Evolutionary conservation across 1,140 invertebrate genomes (phyloP), one percentile per base, ranked within the genome.

Genomic region (Pseudomyrmex gracilis): DNA sequence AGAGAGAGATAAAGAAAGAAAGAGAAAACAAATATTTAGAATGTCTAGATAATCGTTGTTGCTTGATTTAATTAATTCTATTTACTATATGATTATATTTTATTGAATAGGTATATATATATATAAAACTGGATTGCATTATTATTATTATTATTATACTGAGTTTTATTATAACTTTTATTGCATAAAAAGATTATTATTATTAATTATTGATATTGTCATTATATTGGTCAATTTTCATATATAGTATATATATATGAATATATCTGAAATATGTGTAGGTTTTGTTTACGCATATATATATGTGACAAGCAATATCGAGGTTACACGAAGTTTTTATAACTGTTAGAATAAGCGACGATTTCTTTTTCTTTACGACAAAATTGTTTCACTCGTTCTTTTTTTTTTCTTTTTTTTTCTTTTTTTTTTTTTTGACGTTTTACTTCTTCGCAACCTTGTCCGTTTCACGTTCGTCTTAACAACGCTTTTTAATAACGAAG

Each of bases 21-120:
- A 43, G 61, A 76, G 20, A 15, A 34, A 70, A 85, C 53, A 83
- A 82, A 82, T 82, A 90, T 91, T 34, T 34, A 34, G 34, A 34
- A 34, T 34, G 34, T 34, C 34, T 89, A 92, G 89, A 90, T 89
- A 88, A 93, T 91, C 90, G 90, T 94, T 94, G 93, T 94, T 94
- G 93, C 93, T 94, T 94, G 89, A 94, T 94, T 94, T 94, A 92
- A 92, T 94, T 94, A 92, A 92, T 89, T 92, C 88, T 93, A 92
- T 93, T 93, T 93, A 92, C 91, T 93, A 93, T 92, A 93, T 93
- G 90, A 91, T 93, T 91, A 93, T 93, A 93, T 94, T 94, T 88
- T 93, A 94, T 94, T 94, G 70, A 89, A 93, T 93, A 94, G 90
- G 89, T 93, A 92, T 94, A 93, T 93, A 51, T 93, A 51, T 61